These are phyloP conservation scores for Tragelaphus scriptus DNA, from an alignment of 2,113 vertebrate genomes.

Conservation along the genomic window DNA sequence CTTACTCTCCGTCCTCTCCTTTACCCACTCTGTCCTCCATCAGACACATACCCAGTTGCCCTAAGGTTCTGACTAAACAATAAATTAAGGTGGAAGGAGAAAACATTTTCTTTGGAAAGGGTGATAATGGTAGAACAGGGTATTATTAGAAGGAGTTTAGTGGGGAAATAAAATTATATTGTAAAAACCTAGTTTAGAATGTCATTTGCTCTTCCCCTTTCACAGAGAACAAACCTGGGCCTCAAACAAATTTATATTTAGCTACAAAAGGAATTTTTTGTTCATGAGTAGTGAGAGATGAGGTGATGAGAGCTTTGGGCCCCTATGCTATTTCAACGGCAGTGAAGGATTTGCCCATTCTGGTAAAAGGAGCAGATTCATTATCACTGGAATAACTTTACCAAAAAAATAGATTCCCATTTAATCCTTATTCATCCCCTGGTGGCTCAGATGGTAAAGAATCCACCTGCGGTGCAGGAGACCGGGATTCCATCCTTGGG, in stretches of 20 bases:
- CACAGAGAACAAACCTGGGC: not conserved
- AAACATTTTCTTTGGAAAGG: not conserved
- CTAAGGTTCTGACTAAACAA: not conserved
- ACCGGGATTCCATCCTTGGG: not conserved
- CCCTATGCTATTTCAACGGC: not conserved
- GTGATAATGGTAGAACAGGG: not conserved
- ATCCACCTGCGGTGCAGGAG: not conserved
- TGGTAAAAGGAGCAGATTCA: not conserved
- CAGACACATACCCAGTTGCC: not conserved
- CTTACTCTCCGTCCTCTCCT: not conserved
- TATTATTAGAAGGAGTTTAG: not conserved
- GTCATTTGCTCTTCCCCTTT: not conserved
- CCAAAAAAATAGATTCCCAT: not conserved
- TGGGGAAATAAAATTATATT: not conserved
- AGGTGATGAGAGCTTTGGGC: not conserved
- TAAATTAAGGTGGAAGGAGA: not conserved
- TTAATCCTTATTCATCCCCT: not conserved
- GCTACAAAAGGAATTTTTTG: not conserved
- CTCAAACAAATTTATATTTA: slow-evolving; percentile 9
- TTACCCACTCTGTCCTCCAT: not conserved
- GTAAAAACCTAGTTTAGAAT: not conserved
- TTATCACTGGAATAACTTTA: not conserved
- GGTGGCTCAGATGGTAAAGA: not conserved
- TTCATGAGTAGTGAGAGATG: not conserved
- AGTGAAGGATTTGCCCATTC: not conserved